These are phyloP conservation scores for Sorex araneus DNA, from an alignment of 2,113 vertebrate genomes.

Conservation along the genomic window DNA sequence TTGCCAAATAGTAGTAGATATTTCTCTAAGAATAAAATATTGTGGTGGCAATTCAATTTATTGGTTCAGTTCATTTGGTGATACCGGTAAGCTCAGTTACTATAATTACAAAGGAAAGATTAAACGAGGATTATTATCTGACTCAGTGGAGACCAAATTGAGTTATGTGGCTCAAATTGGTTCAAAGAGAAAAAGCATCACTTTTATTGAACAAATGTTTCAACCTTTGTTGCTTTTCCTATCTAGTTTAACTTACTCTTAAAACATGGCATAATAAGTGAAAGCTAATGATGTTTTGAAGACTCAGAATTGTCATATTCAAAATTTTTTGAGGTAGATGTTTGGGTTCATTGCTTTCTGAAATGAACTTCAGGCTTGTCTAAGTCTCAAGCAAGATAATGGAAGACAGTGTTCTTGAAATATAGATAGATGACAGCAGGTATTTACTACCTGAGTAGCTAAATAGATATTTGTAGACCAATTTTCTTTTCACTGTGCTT, in stretches of 20 bases:
- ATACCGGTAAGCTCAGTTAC: constrained; percentile 43
- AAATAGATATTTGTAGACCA: constrained; percentile 63
- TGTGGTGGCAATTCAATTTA: constrained; percentile 77
- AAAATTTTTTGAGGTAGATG: neutral
- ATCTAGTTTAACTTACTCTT: constrained; percentile 7
- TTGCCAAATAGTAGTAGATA: constrained; percentile 61
- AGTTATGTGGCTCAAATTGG: constrained; percentile 12
- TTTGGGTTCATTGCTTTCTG: constrained; percentile 63
- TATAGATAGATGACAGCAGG: constrained; percentile 41
- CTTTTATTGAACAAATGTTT: neutral
- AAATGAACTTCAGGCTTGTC: constrained; percentile 49
- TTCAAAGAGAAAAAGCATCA: constrained; percentile 1
- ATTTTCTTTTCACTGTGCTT: constrained; percentile 69
- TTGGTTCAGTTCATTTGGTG: constrained; percentile 77
- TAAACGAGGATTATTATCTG: constrained; percentile 64
- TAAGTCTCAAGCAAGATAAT: constrained; percentile 61
- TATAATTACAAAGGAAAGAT: constrained; percentile 71
- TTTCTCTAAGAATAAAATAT: constrained; percentile 60
- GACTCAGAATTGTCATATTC: neutral
- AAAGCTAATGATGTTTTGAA: constrained; percentile 27
- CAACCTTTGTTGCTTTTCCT: constrained; percentile 23
- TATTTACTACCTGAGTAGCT: constrained; percentile 65
- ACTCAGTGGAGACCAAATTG: constrained; percentile 61
- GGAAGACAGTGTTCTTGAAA: neutral
- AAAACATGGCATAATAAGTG: neutral